These are phyloP conservation scores for Cacatua alba DNA, from an alignment of 2,113 vertebrate species.

Conservation along the genomic window DNA sequence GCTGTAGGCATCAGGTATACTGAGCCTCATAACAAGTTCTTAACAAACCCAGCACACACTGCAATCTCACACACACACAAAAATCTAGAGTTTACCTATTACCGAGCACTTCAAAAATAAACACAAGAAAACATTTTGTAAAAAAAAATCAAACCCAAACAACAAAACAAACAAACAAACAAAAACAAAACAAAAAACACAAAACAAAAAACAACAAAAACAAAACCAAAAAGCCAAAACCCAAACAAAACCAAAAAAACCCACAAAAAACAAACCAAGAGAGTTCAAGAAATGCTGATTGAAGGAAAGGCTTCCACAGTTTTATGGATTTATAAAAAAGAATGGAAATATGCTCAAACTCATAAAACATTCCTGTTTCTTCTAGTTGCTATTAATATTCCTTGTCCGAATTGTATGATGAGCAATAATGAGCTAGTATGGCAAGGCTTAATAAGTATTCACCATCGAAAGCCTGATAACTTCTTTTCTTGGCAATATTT, in stretches of 20 bases:
- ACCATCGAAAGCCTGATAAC: not conserved
- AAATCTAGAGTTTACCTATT: not conserved
- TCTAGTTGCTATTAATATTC: not conserved
- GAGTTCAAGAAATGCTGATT: not conserved
- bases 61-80: not conserved
- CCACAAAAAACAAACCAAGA: not conserved
- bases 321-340: not conserved
- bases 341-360: not conserved
- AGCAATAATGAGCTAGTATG: not conserved
- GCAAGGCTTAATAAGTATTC: not conserved
- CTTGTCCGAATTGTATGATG: not conserved
- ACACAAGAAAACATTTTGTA: not conserved
- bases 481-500: not conserved
- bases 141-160: not conserved
- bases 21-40: not conserved
- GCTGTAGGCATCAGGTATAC: not conserved
- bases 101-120: not conserved
- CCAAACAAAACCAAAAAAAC: not conserved
- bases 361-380: not conserved
- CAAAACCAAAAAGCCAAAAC: too few relatives aligned
- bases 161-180: not conserved
- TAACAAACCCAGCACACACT: not conserved
- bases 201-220: not conserved
- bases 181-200: too few relatives aligned
- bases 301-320: not conserved